Evolutionary conservation across 1,140 invertebrate species (phyloP), one percentile per base, ranked within the genome.

Genomic region (Pomacea maculata): DNA sequence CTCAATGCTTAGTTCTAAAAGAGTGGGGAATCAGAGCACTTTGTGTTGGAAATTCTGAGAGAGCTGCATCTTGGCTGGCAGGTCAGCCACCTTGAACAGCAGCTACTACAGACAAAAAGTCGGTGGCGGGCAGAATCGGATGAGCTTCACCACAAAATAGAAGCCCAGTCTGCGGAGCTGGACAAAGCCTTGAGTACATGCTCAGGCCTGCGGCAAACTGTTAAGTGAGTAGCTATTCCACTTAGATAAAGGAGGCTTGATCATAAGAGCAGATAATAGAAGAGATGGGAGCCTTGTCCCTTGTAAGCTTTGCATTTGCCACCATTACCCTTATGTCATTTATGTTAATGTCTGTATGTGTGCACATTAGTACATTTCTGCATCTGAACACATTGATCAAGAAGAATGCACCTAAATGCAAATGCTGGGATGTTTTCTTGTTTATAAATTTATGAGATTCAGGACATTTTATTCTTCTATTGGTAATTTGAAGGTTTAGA

Each of bases 21-120:
- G 34, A 45, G 34, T 45, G 34, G 34, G 2, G 34, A 45, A 45
- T 45, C 34, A 45, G 34, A 45, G 3, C 34, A 45, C 34, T 45
- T 45, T 45, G 6, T 45, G 34, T 45, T 45, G 34, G 34, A 45
- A 45, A 45, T 45, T 2, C 34, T 45, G 34, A 6, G 57, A 61
- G 57, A 0, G 15, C 57, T 17, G 11, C 15, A 17, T 61, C 15
- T 61, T 61, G 57, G 4, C 57, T 61, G 11, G 10, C 67, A 89
- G 88, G 81, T 89, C n/a, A 85, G 83, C 10, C 83, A 82, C 7
- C 54, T 86, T 29, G 89, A 90, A 80, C 87, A 87, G 63, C 83
- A 87, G 83, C 78, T 88, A 64, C 78, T 88, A 78, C 85, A 83
- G 70, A 86, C 86, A 25, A 87, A 87, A 77, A 77, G 84, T 14